Evolutionary conservation across 2,113 vertebrate genomes (phyloP), one percentile per base, ranked within the genome.

Genomic region (Oxyura jamaicensis): DNA sequence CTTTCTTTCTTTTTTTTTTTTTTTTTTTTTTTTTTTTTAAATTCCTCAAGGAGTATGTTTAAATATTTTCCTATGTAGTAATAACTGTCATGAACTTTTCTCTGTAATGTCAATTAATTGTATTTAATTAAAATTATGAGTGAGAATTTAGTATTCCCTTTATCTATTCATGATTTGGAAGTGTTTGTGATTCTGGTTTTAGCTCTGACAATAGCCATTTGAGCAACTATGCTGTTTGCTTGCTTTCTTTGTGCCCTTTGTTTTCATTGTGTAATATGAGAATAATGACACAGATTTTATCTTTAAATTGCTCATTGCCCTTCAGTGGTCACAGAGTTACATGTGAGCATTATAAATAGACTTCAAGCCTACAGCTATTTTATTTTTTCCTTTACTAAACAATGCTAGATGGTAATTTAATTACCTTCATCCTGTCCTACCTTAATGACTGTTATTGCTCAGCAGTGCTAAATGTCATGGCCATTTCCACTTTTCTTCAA

Each of bases 241-340:
- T 16, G 36, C 42, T 62, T 42, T 73, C 22, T 76, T 56, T 81
- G 10, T 74, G 46, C 8, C 16, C 13, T 50, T 3, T 53, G 10
- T 67, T 91, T 31, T 75, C 33, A 39, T 68, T 41, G 48, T 94
- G 25, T 21, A 83, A 25, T 68, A 79, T 35, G 73, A 65, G 44
- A 75, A 84, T 71, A 84, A 86, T 33, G 35, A 69, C 44, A 68
- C 19, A 56, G 22, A 66, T 71, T 91, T 91, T 66, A 66, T 55
- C 60, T 83, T 77, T 74, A 88, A 92, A 86, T 88, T 88, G 68
- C 39, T 94, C 60, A 46, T 81, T 95, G 69, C 42, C 60, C 74
- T 95, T 94, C 60, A 78, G 46, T 89, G 56, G 41, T 81, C 78
- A 71, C 77, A 42, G 9, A 81, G 56, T 66, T 50, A 91, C 44